A percentile compares a stretch with the other conserved stretches of the same genome.
Evolutionary conservation across 2,888 invertebrate genomes (phyloP).

Genomic region (Pedicia rivosa): DNA sequence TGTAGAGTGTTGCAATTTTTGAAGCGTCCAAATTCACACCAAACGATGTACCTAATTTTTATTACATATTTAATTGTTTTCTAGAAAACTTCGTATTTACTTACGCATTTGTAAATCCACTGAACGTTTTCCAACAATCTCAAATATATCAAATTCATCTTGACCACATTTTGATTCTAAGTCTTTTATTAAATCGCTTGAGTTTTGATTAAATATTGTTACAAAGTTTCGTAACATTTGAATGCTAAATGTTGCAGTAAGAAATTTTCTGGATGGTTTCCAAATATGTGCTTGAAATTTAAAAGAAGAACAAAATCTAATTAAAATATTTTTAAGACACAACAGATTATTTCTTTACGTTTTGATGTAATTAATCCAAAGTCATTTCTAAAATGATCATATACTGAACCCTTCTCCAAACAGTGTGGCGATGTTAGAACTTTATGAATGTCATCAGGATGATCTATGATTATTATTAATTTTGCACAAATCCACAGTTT

Average conservation of each 20-base stretch:
- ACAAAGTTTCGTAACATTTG: neutral
- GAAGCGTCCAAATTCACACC: no score
- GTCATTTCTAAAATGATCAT: neutral
- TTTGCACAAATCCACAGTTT: neutral
- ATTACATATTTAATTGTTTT: no score
- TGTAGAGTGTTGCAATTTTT: no score
- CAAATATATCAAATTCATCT: neutral
- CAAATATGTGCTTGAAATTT: neutral
- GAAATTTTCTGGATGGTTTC: neutral
- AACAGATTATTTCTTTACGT: neutral
- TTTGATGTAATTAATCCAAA: neutral
- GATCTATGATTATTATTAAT: neutral
- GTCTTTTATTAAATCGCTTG: neutral
- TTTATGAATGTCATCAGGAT: neutral
- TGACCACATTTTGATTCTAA: neutral
- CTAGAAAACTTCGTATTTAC: no score
- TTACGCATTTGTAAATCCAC: neutral
- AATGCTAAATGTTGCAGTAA: neutral
- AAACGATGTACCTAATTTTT: no score
- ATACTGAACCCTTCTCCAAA: neutral
- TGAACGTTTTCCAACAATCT: neutral
- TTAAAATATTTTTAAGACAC: neutral
- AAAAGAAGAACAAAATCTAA: neutral
- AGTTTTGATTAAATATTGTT: neutral
- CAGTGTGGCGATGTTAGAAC: neutral